These are phyloP conservation scores for Labrus mixtus DNA, from an alignment of 2,113 vertebrate genomes.

Conservation along the genomic window DNA sequence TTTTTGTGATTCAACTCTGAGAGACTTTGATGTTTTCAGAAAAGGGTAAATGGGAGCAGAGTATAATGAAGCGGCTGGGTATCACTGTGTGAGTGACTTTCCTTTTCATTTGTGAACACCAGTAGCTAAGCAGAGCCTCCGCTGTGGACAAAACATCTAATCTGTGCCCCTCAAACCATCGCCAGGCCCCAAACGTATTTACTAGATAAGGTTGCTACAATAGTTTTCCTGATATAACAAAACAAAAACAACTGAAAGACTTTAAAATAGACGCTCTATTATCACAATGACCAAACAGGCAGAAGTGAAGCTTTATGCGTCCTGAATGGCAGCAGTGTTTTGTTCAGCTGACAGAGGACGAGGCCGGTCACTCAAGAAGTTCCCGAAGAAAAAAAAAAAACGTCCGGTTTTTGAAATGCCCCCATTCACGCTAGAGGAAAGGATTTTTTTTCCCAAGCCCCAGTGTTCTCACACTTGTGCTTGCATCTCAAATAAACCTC, in stretches of 20 bases:
- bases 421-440: conserved; percentile 76
- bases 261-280: conserved; percentile 46
- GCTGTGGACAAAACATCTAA: conserved; percentile 71
- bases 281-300: conserved; percentile 60
- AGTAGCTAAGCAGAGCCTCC: conserved; percentile 74
- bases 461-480: conserved; percentile 79
- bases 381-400: conserved; percentile 72
- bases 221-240: conserved; percentile 63
- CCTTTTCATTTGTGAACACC: conserved; percentile 70
- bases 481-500: conserved; percentile 81
- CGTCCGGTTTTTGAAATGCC: conserved; percentile 75
- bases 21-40: conserved; percentile 72
- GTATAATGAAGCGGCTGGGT: conserved; percentile 77
- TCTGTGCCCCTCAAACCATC: conserved; percentile 57
- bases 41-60: conserved; percentile 62
- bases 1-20: conserved; percentile 56
- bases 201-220: conserved; percentile 44
- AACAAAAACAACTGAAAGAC: conserved; percentile 38
- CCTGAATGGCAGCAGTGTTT: conserved; percentile 69
- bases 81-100: conserved; percentile 75
- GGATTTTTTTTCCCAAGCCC: conserved; percentile 70
- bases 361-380: conserved; percentile 63
- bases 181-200: conserved; percentile 43
- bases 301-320: conserved; percentile 65
- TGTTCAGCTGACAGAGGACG: conserved; percentile 70